phyloP scores from a whole-genome alignment of 2,797 vertebrate genomes.

The Gobio occitaniae region DNA sequence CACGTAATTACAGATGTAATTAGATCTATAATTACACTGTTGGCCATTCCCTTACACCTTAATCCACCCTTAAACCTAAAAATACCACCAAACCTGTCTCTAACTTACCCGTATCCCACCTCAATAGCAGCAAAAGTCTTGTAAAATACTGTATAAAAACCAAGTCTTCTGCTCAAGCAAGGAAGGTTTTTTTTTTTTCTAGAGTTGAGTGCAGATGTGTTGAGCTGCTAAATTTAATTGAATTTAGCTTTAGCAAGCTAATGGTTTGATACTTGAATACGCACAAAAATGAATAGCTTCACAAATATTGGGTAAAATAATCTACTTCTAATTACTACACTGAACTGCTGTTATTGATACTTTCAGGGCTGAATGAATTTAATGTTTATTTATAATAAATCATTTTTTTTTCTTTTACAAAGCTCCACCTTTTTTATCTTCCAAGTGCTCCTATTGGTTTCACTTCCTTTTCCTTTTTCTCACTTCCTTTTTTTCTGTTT shows the following conservation, averaged over 20 bases:
- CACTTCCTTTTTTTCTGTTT: conserved; percentile 30
- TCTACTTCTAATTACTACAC: not conserved
- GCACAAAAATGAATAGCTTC: not conserved
- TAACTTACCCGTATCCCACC: not conserved
- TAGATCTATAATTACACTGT: not conserved
- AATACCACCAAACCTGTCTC: not conserved
- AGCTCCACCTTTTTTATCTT: not conserved
- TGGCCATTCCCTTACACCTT: not conserved
- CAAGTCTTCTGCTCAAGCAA: not conserved
- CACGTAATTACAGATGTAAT: not conserved
- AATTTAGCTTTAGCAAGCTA: not conserved
- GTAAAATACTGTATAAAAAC: too few species aligned
- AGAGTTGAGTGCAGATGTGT: too few species aligned
- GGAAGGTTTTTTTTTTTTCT: not conserved
- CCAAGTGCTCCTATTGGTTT: not conserved
- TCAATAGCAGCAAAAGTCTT: not conserved
- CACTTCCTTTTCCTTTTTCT: not conserved
- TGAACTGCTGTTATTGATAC: not conserved
- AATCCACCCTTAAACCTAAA: not conserved
- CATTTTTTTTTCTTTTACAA: not conserved
- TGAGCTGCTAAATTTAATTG: not conserved
- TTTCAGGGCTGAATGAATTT: too few species aligned
- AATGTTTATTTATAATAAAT: not conserved
- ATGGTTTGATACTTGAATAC: not conserved
- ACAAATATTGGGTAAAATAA: not conserved